Conservation (phyloP, 2,888 invertebrate species). For the Cremastinae sp. region DNA sequence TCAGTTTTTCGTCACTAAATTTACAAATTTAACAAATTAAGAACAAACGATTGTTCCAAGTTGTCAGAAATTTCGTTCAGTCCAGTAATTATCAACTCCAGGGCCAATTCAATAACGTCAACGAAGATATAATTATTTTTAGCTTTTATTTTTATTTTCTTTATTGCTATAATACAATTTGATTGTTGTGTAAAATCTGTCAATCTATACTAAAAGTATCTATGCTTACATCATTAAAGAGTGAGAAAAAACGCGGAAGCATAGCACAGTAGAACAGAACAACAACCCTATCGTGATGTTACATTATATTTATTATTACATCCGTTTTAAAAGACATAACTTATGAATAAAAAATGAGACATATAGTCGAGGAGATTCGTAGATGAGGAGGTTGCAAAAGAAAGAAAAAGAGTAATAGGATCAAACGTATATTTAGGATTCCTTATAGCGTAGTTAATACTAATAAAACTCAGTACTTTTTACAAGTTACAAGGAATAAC, state of each 20-base stretch:
- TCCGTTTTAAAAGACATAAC: constrained; percentile 78
- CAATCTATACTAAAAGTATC: constrained; percentile 72
- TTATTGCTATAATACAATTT: constrained; percentile 77
- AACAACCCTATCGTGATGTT: constrained; percentile 77
- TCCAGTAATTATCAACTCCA: too few relatives aligned
- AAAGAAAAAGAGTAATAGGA: constrained; percentile 69
- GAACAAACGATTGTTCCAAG: too few relatives aligned
- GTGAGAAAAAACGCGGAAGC: constrained; percentile 70
- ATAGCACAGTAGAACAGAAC: constrained; percentile 74
- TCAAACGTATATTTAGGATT: constrained; percentile 70
- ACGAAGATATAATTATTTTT: constrained; percentile 48
- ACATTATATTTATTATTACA: constrained; percentile 79
- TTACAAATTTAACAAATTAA: too few relatives aligned
- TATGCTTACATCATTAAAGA: constrained; percentile 72
- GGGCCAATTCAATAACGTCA: constrained; percentile 30
- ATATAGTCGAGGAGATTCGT: constrained; percentile 67
- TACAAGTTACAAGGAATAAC: constrained; percentile 80
- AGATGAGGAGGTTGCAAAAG: constrained; percentile 54
- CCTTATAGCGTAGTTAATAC: constrained; percentile 77
- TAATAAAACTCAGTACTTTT: constrained; percentile 81
- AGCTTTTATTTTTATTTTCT: constrained; percentile 65
- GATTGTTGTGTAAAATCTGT: constrained; percentile 75
- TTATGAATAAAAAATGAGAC: constrained; percentile 78
- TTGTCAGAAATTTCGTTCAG: too few relatives aligned
- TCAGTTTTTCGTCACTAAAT: too few relatives aligned